Evolutionary conservation across 1,140 invertebrate species (phyloP), one percentile per base, ranked within the genome.

Genomic region (Scaptomyza pallida): DNA sequence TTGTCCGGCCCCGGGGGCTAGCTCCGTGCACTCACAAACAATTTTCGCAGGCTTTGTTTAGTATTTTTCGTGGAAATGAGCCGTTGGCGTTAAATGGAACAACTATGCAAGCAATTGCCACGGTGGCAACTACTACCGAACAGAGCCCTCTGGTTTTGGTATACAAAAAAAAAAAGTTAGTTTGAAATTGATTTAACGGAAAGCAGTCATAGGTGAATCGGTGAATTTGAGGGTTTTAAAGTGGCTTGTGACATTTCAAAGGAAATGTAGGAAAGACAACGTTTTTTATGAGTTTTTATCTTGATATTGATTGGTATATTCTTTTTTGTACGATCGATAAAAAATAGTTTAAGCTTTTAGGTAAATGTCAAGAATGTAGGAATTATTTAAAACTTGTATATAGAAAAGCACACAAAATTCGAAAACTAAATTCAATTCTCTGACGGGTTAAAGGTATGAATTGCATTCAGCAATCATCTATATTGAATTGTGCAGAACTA

Each of bases 391-490:
- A 43, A 5, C 43, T 3, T 40, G 26, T 30, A 8, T 12, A 62
- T 47, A 70, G 19, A 33, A 30, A 60, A 21, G 56, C 10, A 41
- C 33, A 61, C 30, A 50, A 61, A 83, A 72, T 71, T 63, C 48
- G n/a, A 74, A 44, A 13, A 30, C 26, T 12, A 55, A 59, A 59
- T 44, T 43, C 48, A 64, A 75, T 86, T 75, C 81, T 88, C 81
- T 86, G 50, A 63, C 81, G 82, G 82, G 77, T 64, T 77, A 26
- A 48, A 68, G 63, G 79, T 85, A 43, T 69, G 67, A 30, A 30
- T 30, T 30, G 8, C 26, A 30, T 30, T 8, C 26, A 8, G 2
- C 26, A 30, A 30, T 9, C 5, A 30, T 30, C 2, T 30, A 9
- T 2, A 37, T 37, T 3, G 10, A 37, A 10, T 35, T 3, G 5